Percentiles rank a stretch among this genome's conserved stretches.
These are phyloP conservation scores for Hoplias malabaricus DNA, from an alignment of 2,113 vertebrate genomes.

Conservation along the genomic window DNA sequence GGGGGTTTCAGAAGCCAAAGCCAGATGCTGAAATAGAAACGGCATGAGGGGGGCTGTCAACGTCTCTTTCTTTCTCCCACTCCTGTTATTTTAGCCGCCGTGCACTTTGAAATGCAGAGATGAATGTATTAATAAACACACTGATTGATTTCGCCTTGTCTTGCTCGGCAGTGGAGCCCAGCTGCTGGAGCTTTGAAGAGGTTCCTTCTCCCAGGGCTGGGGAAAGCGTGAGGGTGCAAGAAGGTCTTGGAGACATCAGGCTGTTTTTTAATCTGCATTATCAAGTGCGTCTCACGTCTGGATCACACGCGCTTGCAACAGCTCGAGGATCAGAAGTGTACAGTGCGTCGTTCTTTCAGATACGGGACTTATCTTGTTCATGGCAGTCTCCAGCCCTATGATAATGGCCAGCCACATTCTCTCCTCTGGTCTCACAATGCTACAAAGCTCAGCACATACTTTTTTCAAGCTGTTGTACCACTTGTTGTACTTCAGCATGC, in stretches of 20 bases:
- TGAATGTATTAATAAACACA: slow-evolving; percentile 33
- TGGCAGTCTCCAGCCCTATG: no score
- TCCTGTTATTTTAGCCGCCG: neutral
- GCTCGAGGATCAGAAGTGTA: neutral
- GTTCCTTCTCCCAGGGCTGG: slow-evolving; percentile 1
- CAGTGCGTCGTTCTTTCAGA: neutral
- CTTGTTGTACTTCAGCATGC: no score
- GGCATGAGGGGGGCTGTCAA: neutral
- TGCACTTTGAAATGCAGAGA: slow-evolving; percentile 29
- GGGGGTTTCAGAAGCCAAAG: slow-evolving; percentile 4
- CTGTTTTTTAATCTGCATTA: neutral
- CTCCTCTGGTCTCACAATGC: no score
- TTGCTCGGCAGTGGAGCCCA: slow-evolving; percentile 13
- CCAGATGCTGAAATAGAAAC: slow-evolving; percentile 24
- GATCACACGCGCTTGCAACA: neutral
- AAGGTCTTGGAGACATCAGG: neutral
- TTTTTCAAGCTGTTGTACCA: no score
- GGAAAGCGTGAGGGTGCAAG: neutral
- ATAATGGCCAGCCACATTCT: no score
- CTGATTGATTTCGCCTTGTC: slow-evolving; percentile 23
- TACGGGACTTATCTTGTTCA: no score
- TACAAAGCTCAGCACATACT: no score
- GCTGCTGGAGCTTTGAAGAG: slow-evolving; percentile 20
- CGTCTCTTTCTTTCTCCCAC: neutral
- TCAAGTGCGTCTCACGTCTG: neutral